Conservation (phyloP, 2,113 vertebrate species). For the Siniperca knerii region DNA sequence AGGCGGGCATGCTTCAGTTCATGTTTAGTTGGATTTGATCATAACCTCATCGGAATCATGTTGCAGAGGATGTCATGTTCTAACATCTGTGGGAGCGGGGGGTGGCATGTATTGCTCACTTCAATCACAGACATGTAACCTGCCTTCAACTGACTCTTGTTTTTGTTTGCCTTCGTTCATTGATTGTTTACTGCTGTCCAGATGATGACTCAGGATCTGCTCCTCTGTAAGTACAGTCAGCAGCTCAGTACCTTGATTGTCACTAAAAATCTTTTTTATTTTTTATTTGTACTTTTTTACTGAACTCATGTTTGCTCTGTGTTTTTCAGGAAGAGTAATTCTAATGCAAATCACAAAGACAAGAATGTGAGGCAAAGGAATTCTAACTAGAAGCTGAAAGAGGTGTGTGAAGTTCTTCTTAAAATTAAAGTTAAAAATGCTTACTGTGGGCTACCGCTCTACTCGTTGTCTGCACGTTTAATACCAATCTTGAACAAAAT, state of each 20-base stretch:
- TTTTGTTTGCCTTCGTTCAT: not conserved
- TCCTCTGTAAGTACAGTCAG: conserved; percentile 90
- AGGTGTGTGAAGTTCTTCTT: conserved; percentile 46
- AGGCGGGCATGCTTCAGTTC: conserved; percentile 57
- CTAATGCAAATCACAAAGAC: conserved; percentile 90
- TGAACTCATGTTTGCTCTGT: conserved; percentile 1
- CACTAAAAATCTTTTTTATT: accelerated
- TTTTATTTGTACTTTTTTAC: not conserved
- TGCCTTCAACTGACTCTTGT: conserved; percentile 31
- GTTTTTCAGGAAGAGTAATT: conserved; percentile 92
- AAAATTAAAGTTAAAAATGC: not conserved
- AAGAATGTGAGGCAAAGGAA: conserved; percentile 95
- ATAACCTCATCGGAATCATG: conserved; percentile 53
- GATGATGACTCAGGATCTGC: conserved; percentile 95
- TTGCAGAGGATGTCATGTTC: conserved; percentile 47
- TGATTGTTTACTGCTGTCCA: conserved; percentile 67
- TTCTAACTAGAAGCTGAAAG: conserved; percentile 84
- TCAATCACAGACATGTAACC: not conserved
- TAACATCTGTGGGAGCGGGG: conserved; percentile 42
- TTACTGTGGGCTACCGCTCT: not conserved
- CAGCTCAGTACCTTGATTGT: not conserved
- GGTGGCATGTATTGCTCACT: conserved; percentile 45
- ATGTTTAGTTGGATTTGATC: conserved; percentile 43
- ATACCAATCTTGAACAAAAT: not conserved
- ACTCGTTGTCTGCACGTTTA: not conserved